Evolutionary conservation across 2,113 vertebrate genomes (phyloP), one percentile per base, ranked within the genome.

Genomic region (Hypomesus transpacificus): DNA sequence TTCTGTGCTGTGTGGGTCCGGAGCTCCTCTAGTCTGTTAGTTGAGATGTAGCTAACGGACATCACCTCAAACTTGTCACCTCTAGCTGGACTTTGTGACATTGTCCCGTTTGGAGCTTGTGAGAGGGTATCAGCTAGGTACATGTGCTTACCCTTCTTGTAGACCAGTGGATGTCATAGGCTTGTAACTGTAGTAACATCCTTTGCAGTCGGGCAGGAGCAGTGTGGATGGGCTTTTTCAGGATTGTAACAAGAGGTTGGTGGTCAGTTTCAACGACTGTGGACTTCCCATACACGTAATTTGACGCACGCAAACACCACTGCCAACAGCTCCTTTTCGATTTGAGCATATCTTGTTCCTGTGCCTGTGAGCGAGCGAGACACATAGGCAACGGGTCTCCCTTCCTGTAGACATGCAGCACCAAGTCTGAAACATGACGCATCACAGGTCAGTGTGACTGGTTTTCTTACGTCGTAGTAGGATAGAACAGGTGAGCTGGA

Each of bases 181-280:
- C 66, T 57, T 59, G 59, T 16, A 73, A 52, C 46, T 58, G 17
- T 1, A 82, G 46, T 22, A 75, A 14, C 64, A 64, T 75, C 11
- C 66, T 26, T 31, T 64, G 63, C 39, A 52, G 67, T n/a, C 70
- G 9, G 9, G 69, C 61, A 39, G 73, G 59, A 0, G 73, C 69
- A 16, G 58, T 46, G 14, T 56, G 64, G 14, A 75, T 62, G 1
- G 24, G 39, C 69, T 76, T 84, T 20, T 60, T 14, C 16, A 68
- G 5, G 8, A 70, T 85, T 54, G 59, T 81, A 14, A 71, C 73
- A 20, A 76, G 17, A 63, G 66, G 24, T 63, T 52, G 72, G n/a
- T 76, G 73, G 46, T 18, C 67, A 3, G 24, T 70, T 73, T 85
- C 69, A 17, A 68, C 56, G 68, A n/a, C 63, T 46, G 24, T 6